Evolutionary conservation across 2,113 vertebrate genomes (phyloP), one percentile per base, ranked within the genome.

Genomic region (Astatotilapia flaviijosephi): DNA sequence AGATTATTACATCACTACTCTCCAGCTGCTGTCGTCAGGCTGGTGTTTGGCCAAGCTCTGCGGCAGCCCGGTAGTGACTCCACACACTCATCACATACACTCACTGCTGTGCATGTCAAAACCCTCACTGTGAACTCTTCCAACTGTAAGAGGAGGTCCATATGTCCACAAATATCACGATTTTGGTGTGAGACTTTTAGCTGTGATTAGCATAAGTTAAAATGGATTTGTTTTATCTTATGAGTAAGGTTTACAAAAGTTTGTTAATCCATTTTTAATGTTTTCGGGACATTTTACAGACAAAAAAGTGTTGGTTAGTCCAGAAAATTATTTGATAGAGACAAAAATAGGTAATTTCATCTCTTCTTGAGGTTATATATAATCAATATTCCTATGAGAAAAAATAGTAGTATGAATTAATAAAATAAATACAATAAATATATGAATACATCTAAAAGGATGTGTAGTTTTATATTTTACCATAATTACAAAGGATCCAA

Each of bases 1-100:
- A 90, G 92, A 94, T 94, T 95, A 94, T 95, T 94, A 93, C 94
- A 93, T 95, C 95, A 95, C 92, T 90, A 85, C 88, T 92, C 68
- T 92, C 88, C 89, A 92, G 93, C 92, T 94, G 93, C 90, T 95
- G 92, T 92, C 90, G 89, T 96, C 94, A 90, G 83, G 93, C 91
- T 94, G 89, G 86, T 94, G 92, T 93, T 94, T 90, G 81, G 82
- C 91, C 89, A 92, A 86, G 92, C 88, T 88, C 93, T 93, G 94
- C 91, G 40, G 93, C 88, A 88, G 84, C 89, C 89, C 85, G 23
- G 82, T 88, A 89, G 87, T 92, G 90, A 92, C 91, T 87, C 62
- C 83, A 55, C 89, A 87, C 89, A 90, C 86, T 75, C 35, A 58
- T 80, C 53, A 55, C 79, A 51, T 33, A 79, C 79, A 88, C 79